These are phyloP conservation scores for Romanomermis culicivorax DNA, from an alignment of 2,888 invertebrate species.

Conservation along the genomic window DNA sequence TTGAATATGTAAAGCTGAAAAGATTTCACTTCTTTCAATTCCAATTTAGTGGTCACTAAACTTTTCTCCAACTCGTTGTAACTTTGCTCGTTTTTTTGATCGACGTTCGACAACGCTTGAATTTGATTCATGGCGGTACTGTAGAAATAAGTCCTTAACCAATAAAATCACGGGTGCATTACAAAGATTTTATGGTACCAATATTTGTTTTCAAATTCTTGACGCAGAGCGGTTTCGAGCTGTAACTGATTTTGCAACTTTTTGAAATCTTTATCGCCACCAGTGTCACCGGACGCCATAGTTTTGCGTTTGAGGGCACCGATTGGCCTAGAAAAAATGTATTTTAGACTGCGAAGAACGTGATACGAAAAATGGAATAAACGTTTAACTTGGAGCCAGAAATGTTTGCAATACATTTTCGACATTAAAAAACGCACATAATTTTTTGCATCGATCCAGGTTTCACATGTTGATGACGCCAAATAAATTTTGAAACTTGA, in stretches of 20 bases:
- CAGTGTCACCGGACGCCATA: background rate
- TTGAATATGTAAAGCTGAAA: no score
- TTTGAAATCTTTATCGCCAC: background rate
- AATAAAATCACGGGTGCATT: no score
- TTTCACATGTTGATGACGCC: no score
- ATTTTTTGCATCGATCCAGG: no score
- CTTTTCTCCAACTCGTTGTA: constrained; percentile 53
- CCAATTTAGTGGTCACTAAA: constrained; percentile 60
- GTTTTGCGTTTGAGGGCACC: background rate
- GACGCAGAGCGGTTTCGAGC: background rate
- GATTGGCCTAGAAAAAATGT: background rate
- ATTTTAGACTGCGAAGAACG: no score
- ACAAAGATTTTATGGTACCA: no score
- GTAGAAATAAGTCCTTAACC: background rate
- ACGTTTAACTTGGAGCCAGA: no score
- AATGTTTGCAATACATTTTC: no score
- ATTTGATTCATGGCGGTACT: background rate
- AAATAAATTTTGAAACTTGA: no score
- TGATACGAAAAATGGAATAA: no score
- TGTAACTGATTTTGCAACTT: background rate
- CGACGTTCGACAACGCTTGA: background rate
- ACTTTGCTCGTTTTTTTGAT: background rate
- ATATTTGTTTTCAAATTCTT: background rate
- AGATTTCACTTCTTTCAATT: constrained; percentile 49
- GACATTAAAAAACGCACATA: no score